A percentile compares a stretch with the other conserved stretches of the same genome.
These are phyloP conservation scores for Megalonaias nervosa DNA, from an alignment of 1,140 invertebrate genomes.

Conservation along the genomic window DNA sequence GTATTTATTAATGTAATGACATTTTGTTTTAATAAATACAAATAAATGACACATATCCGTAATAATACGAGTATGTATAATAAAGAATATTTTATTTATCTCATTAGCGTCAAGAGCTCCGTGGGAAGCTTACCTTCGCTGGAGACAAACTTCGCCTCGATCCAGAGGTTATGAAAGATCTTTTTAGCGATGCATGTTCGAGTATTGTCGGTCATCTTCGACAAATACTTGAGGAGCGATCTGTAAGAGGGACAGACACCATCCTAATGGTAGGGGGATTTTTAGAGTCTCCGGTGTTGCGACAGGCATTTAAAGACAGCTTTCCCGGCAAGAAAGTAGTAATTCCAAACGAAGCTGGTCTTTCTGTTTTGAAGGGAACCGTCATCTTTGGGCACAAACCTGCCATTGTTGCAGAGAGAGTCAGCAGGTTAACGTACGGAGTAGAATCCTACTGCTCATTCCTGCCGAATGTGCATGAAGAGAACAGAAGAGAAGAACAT, in stretches of 20 bases:
- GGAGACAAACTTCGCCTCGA: slow-evolving; percentile 7
- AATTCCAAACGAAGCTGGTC: slow-evolving; percentile 25
- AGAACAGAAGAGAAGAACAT: too few species aligned
- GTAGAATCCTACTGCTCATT: neutral
- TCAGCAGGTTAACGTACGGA: slow-evolving; percentile 32
- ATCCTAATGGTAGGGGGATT: slow-evolving; percentile 37
- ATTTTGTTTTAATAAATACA: too few species aligned
- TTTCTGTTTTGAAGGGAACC: slow-evolving; percentile 36
- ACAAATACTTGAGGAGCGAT: neutral
- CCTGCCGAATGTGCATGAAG: too few species aligned
- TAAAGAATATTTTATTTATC: too few species aligned
- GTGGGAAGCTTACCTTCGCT: neutral
- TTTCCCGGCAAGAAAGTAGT: slow-evolving; percentile 15
- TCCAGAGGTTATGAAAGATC: neutral
- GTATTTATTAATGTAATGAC: too few species aligned
- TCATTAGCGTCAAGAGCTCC: too few species aligned
- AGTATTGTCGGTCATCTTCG: neutral
- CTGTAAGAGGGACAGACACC: neutral
- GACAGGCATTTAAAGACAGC: neutral
- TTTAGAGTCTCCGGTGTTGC: slow-evolving; percentile 24
- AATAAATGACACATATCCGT: too few species aligned
- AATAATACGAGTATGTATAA: too few species aligned
- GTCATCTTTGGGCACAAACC: slow-evolving; percentile 29
- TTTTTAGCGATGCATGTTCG: slow-evolving; percentile 3
- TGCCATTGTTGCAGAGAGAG: slow-evolving; percentile 10